Conservation (phyloP, 2,888 invertebrate species). For the Zhengitettix transpicula region DNA sequence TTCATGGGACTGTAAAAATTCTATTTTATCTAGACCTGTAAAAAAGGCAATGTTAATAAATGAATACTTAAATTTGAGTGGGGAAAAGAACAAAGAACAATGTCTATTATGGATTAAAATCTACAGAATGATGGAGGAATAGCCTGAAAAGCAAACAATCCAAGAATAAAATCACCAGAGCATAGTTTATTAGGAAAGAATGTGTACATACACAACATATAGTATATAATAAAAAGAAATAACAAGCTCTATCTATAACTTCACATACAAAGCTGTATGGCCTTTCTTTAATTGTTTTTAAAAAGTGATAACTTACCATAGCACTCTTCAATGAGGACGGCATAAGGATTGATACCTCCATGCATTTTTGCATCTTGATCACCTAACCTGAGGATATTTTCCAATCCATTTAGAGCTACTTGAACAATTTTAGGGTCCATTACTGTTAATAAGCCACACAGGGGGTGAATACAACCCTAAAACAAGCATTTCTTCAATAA, state of each 20-base stretch:
- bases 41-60: slow-evolving; percentile 16
- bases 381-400: slow-evolving; percentile 84
- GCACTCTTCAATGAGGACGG: slow-evolving; percentile 85
- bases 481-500: slow-evolving; percentile 22
- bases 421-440: slow-evolving; percentile 89
- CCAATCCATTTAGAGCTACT: slow-evolving; percentile 88
- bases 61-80: too few species aligned
- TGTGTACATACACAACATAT: too few species aligned
- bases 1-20: slow-evolving; percentile 92
- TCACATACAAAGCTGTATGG: too few species aligned
- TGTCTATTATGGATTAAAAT: too few species aligned
- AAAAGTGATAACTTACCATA: slow-evolving; percentile 46
- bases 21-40: slow-evolving; percentile 89
- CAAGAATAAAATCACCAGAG: too few species aligned
- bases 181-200: too few species aligned
- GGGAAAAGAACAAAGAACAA: too few species aligned
- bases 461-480: slow-evolving; percentile 76
- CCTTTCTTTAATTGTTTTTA: too few species aligned
- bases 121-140: too few species aligned
- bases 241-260: too few species aligned
- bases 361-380: slow-evolving; percentile 54
- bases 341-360: slow-evolving; percentile 58
- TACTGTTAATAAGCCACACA: slow-evolving; percentile 84
- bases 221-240: too few species aligned
- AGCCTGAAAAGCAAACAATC: too few species aligned